Evolutionary conservation across 2,113 vertebrate genomes (phyloP).

Genomic region (Cettia cetti): DNA sequence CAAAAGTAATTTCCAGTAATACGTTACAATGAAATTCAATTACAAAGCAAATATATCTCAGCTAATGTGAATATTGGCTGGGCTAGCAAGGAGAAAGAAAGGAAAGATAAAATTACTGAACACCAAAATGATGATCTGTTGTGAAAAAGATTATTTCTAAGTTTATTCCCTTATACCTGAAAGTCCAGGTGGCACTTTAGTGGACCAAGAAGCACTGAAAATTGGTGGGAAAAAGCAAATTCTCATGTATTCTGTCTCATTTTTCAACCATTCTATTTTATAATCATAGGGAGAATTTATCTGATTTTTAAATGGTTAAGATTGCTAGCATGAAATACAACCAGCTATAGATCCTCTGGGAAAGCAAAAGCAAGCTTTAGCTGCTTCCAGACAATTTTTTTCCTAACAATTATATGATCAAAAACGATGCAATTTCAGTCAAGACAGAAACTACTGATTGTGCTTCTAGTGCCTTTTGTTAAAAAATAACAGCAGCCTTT

Average conservation of each 20-base stretch:
- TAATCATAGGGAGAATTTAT: not conserved
- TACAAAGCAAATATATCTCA: slow-evolving; percentile 41
- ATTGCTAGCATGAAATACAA: not conserved
- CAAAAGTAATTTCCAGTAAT: slow-evolving; percentile 38
- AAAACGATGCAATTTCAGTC: slow-evolving; percentile 26
- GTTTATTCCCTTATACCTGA: not conserved
- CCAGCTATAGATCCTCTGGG: not conserved
- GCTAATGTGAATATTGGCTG: slow-evolving; percentile 11
- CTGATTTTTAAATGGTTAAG: not conserved
- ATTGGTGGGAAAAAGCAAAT: not conserved
- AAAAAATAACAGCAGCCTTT: slow-evolving; percentile 37
- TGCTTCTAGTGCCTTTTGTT: slow-evolving; percentile 21
- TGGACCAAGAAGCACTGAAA: not conserved
- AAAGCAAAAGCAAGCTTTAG: not conserved
- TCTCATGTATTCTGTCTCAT: not conserved
- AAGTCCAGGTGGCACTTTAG: not conserved
- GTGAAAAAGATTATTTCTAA: not conserved
- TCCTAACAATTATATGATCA: not conserved
- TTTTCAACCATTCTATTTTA: not conserved
- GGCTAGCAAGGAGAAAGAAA: not conserved
- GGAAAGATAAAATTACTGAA: not conserved
- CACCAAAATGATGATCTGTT: not conserved
- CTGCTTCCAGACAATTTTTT: not conserved
- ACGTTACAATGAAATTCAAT: slow-evolving; percentile 51
- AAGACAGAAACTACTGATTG: slow-evolving; percentile 45